Conservation (phyloP, 1,140 invertebrate genomes). For the Tetranychus urticae region DNA sequence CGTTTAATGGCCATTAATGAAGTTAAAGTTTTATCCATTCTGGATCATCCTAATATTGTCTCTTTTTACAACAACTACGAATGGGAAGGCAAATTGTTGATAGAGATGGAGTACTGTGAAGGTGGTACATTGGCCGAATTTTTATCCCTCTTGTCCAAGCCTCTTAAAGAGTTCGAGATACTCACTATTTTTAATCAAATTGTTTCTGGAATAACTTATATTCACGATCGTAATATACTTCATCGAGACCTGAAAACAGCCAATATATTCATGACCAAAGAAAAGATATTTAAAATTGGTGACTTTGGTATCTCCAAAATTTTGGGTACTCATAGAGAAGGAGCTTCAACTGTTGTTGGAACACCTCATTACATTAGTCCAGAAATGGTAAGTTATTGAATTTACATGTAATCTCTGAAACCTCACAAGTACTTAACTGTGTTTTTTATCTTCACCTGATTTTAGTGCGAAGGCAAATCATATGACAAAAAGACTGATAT, state of each 20-base stretch:
- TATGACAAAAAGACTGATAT: slow-evolving; percentile 57
- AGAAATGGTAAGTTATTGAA: slow-evolving; percentile 35
- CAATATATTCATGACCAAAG: slow-evolving; percentile 46
- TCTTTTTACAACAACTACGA: slow-evolving; percentile 51
- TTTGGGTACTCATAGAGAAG: slow-evolving; percentile 35
- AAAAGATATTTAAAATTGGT: slow-evolving; percentile 38
- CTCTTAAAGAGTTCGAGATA: slow-evolving; percentile 34
- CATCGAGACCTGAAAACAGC: slow-evolving; percentile 54
- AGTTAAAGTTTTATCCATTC: slow-evolving; percentile 37
- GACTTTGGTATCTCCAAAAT: slow-evolving; percentile 62
- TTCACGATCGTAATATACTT: slow-evolving; percentile 44
- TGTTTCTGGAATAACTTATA: slow-evolving; percentile 37
- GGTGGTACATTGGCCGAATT: slow-evolving; percentile 39
- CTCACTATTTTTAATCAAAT: slow-evolving; percentile 42
- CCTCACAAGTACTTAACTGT: too few species aligned
- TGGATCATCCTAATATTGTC: slow-evolving; percentile 48
- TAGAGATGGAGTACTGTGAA: slow-evolving; percentile 59
- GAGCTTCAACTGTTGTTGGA: slow-evolving; percentile 47
- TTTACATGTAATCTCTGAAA: slow-evolving; percentile 3
- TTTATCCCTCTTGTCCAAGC: slow-evolving; percentile 26
- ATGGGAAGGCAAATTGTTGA: slow-evolving; percentile 41
- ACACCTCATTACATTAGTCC: slow-evolving; percentile 59
- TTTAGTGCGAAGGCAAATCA: slow-evolving; percentile 43
- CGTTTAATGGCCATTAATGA: slow-evolving; percentile 48
- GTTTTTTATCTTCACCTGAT: not conserved